phyloP scores from a whole-genome alignment of 2,113 vertebrate species.

The Eidolon helvum region DNA sequence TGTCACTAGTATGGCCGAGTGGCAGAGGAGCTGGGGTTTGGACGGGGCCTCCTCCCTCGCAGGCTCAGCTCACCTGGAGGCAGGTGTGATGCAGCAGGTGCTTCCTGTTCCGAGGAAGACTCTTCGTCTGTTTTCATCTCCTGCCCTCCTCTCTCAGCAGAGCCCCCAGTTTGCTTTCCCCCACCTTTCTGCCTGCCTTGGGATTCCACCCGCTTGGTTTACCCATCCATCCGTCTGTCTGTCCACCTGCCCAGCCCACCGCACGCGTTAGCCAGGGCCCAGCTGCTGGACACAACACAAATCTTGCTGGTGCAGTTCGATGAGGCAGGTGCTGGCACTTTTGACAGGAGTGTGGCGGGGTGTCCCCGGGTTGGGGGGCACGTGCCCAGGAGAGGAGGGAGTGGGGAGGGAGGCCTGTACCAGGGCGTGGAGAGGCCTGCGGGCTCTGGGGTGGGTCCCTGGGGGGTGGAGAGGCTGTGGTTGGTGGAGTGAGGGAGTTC shows the following conservation, averaged over 20 bases:
- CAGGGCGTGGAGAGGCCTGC: not conserved
- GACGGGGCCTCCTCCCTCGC: too few relatives aligned
- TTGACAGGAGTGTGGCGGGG: not conserved
- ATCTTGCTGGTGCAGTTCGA: rapidly evolving
- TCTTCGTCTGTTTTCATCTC: not conserved
- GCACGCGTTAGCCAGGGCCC: not conserved
- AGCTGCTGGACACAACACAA: not conserved
- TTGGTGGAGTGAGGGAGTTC: not conserved
- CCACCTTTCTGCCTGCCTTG: not conserved
- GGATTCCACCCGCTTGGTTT: not conserved
- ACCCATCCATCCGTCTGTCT: rapidly evolving
- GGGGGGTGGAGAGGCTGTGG: not conserved
- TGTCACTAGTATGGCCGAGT: too few relatives aligned
- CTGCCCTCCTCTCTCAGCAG: not conserved
- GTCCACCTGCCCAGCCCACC: rapidly evolving
- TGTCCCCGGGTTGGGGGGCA: not conserved
- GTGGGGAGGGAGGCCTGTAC: too few relatives aligned
- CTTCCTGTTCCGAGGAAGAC: not conserved
- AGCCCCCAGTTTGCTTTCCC: not conserved
- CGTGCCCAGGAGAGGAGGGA: not conserved
- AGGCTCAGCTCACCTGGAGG: not conserved
- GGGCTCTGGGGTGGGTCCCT: too few relatives aligned
- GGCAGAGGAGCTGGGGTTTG: not conserved
- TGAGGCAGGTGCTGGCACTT: not conserved
- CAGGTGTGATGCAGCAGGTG: rapidly evolving